Base-by-base conservation (phyloP, 2,888 invertebrate species). In the Priocnemis perturbator region DNA sequence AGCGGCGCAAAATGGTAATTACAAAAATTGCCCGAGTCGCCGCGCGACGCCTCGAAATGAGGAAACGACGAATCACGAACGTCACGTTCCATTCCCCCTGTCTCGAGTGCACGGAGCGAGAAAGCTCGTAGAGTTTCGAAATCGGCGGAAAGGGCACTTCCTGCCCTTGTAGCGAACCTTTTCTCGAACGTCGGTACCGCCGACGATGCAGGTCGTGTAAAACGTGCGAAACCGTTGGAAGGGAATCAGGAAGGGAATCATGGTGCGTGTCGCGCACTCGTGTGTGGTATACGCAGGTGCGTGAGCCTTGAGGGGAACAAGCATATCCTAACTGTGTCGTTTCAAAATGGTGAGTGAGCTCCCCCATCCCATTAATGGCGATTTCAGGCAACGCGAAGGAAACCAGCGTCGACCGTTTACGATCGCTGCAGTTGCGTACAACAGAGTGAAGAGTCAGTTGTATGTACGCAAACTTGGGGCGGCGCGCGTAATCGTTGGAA, bases 181-280 rank as follows among this genome's bases (percentile, higher is more conserved):
- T 37, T 11, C 11, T 37, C 7, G 11, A 37, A 2, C 3, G 26
- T 5, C 26, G 26, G 2, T 5, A 26, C 26, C 26, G 26, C 2
- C 26, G 26, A 37, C 37, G 37, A 37, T 9, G 37, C 11, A 37
- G 37, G 37, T 37, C 37, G 1, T 59, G 59, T 60, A 59, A 59
- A 71, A 69, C 44, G 58, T 69, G 55, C 56, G 62, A 62, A 65
- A 65, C 55, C 62, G 57, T 57, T 30, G 66, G 58, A 60, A 45
- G 61, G 64, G 69, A 62, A 63, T 47, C 69, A 44, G 63, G 63
- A 66, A 70, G 66, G 70, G 61, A 72, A 70, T 72, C 70, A 66
- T 62, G 66, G 30, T 72, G 72, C 72, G 66, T 72, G 66, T 72
- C 72, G 70, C 61, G 19, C 60, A 62, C 60, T 48, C 57, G 56